Percentiles rank a stretch among this genome's conserved stretches.
Evolutionary conservation across 1,140 invertebrate species (phyloP).

Genomic region (Eufriesea mexicana): DNA sequence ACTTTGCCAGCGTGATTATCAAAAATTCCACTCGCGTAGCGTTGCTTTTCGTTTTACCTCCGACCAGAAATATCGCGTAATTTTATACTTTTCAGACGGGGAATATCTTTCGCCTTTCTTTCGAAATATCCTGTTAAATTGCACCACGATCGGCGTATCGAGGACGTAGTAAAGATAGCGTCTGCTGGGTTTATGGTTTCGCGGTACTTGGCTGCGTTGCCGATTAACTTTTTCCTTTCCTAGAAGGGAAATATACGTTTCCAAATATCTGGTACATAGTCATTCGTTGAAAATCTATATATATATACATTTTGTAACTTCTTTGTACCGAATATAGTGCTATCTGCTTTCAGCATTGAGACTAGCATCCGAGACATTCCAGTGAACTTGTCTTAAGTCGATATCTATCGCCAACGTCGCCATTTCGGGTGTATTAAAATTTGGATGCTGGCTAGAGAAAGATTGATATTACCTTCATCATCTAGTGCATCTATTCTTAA

Average conservation of each 20-base stretch:
- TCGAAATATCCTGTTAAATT: not conserved
- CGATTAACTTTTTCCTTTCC: conserved; percentile 97
- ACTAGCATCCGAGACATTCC: too few relatives aligned
- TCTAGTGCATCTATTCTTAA: conserved; percentile 5
- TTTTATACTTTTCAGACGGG: not conserved
- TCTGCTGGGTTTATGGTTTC: conserved; percentile 97
- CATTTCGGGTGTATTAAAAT: conserved; percentile 22
- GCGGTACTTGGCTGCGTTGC: conserved; percentile 98
- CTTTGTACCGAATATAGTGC: too few relatives aligned
- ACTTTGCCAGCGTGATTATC: conserved; percentile 25
- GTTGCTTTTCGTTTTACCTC: not conserved
- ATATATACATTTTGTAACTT: too few relatives aligned
- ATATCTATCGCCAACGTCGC: conserved; percentile 92
- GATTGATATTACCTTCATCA: not conserved
- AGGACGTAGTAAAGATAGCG: conserved; percentile 93
- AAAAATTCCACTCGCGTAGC: conserved; percentile 33
- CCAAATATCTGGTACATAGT: too few relatives aligned
- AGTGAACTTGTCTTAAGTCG: conserved; percentile 85
- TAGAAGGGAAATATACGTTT: too few relatives aligned
- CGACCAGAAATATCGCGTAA: not conserved
- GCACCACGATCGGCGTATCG: too few relatives aligned
- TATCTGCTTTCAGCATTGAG: too few relatives aligned
- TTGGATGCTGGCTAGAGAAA: not conserved
- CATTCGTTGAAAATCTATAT: too few relatives aligned
- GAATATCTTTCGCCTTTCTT: not conserved